Evolutionary conservation across 2,113 vertebrate species (phyloP).

Genomic region (Triplophysa dalaica): DNA sequence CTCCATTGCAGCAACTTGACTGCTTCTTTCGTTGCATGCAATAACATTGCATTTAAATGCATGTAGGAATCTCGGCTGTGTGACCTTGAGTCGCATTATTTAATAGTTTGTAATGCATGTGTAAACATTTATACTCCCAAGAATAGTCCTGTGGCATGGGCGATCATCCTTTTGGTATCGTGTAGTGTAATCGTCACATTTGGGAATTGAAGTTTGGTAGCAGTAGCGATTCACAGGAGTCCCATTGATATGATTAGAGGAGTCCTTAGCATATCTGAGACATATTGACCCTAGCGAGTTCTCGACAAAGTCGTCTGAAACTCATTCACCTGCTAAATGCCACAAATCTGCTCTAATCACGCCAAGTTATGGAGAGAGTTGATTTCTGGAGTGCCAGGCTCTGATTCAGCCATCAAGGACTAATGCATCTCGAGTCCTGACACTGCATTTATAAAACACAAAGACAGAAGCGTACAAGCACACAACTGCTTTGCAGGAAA

Average conservation of each 20-base stretch:
- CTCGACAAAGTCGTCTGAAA: slow-evolving; percentile 32
- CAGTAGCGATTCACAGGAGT: slow-evolving; percentile 9
- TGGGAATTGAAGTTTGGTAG: not conserved
- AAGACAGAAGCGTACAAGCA: slow-evolving; percentile 15
- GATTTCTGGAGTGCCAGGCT: slow-evolving; percentile 32
- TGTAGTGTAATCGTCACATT: slow-evolving; percentile 4
- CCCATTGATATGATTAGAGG: slow-evolving; percentile 39
- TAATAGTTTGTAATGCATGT: not conserved
- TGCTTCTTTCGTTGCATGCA: slow-evolving; percentile 3
- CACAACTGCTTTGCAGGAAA: not conserved
- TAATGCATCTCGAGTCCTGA: slow-evolving; percentile 24
- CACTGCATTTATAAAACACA: slow-evolving; percentile 35
- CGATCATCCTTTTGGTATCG: not conserved
- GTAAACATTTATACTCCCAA: not conserved
- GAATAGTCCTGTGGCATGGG: not conserved
- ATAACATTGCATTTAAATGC: slow-evolving; percentile 2
- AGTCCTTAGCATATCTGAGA: slow-evolving; percentile 28
- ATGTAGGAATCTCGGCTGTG: not conserved
- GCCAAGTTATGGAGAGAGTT: slow-evolving; percentile 24
- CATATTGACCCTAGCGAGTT: slow-evolving; percentile 45
- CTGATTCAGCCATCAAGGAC: slow-evolving; percentile 25
- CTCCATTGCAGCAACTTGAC: not conserved
- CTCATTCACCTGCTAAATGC: slow-evolving; percentile 38
- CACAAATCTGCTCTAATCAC: slow-evolving; percentile 44
- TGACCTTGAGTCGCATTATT: not conserved